These are phyloP conservation scores for Rhadinocentrus ornatus DNA, from an alignment of 2,797 vertebrate species.

Conservation along the genomic window DNA sequence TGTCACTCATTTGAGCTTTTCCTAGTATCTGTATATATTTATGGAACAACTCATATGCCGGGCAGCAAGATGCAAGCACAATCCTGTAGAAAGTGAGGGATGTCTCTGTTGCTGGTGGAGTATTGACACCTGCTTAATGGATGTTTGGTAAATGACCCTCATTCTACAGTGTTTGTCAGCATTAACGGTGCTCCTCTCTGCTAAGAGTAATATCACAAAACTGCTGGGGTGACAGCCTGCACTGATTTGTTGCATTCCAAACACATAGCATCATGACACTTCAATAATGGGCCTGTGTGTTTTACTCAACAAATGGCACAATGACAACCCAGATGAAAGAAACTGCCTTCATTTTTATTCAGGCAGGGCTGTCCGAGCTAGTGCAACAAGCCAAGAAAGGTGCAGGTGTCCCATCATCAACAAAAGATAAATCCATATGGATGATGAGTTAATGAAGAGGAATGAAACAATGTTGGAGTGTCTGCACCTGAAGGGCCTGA, in stretches of 20 bases:
- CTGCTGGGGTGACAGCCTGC: constrained; percentile 70
- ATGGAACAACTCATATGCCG: constrained; percentile 8
- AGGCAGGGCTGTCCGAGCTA: constrained; percentile 84
- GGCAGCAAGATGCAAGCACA: constrained; percentile 46
- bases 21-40: neutral
- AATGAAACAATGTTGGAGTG: constrained; percentile 63
- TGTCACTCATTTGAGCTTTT: neutral
- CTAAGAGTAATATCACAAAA: constrained; percentile 80
- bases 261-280: constrained; percentile 76
- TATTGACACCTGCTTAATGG: constrained; percentile 83
- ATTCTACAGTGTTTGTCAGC: constrained; percentile 79
- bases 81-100: constrained; percentile 59
- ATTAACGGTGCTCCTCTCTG: constrained; percentile 72
- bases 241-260: constrained; percentile 78
- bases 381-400: constrained; percentile 85
- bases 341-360: constrained; percentile 77
- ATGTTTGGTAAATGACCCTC: constrained; percentile 82
- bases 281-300: constrained; percentile 79
- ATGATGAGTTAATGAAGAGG: constrained; percentile 75
- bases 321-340: constrained; percentile 68
- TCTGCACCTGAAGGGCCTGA: constrained; percentile 60
- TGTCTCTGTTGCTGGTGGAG: constrained; percentile 52
- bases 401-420: constrained; percentile 85
- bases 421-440: constrained; percentile 83
- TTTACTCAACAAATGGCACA: constrained; percentile 80